phyloP scores from a whole-genome alignment of 1,140 invertebrate species.

The Drosophila lini region DNA sequence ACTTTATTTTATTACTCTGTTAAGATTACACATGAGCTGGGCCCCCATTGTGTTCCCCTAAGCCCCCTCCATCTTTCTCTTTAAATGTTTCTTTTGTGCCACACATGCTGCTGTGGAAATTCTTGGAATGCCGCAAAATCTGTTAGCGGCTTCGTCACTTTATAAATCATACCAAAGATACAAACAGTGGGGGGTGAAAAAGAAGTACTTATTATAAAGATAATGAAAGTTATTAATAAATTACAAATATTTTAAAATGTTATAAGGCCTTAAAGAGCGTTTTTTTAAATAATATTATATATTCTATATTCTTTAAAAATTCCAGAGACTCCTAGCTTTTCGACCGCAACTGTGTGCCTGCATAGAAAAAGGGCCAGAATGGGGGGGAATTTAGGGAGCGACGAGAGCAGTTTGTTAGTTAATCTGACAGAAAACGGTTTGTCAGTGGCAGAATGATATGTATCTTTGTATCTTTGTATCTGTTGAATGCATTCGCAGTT shows the following conservation, averaged over 20 bases:
- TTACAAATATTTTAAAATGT: not conserved
- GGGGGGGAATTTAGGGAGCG: slow-evolving; percentile 32
- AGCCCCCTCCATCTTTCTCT: too few species aligned
- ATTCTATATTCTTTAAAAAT: not conserved
- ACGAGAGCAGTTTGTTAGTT: slow-evolving; percentile 69
- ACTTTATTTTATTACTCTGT: slow-evolving; percentile 75
- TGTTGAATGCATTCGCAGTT: slow-evolving; percentile 61
- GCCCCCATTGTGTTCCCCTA: not conserved
- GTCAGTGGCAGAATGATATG: slow-evolving; percentile 63
- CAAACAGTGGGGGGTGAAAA: not conserved
- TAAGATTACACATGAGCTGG: slow-evolving; percentile 34
- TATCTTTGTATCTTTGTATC: slow-evolving; percentile 60
- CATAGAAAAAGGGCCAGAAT: slow-evolving; percentile 3
- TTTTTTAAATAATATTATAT: too few species aligned
- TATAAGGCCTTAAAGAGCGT: not conserved
- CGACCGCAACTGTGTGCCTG: not conserved
- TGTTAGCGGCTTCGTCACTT: slow-evolving; percentile 67
- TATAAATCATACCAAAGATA: slow-evolving; percentile 66
- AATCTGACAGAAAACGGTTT: slow-evolving; percentile 74
- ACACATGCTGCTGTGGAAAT: slow-evolving; percentile 57
- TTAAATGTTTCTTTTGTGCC: slow-evolving; percentile 31
- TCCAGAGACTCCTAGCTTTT: not conserved
- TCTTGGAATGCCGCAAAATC: slow-evolving; percentile 70
- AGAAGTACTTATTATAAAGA: not conserved
- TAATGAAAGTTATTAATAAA: not conserved